phyloP scores from a whole-genome alignment of 2,888 invertebrate genomes.

The Drosophila merina region DNA sequence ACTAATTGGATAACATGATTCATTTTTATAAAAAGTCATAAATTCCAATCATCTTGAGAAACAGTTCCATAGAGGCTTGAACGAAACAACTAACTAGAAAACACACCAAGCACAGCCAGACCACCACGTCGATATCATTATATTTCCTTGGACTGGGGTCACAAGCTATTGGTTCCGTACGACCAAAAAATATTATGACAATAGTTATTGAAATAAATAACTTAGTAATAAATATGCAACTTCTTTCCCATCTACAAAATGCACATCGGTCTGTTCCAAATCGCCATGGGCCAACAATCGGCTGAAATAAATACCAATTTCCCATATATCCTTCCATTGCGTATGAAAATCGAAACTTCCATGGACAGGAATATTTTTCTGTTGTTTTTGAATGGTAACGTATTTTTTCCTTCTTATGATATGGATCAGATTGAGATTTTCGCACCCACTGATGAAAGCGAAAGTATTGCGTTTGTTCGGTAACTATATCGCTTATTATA shows the following conservation, averaged over 20 bases:
- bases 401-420: slow-evolving; percentile 7
- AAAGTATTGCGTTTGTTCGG: slow-evolving; percentile 36
- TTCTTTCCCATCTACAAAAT: slow-evolving; percentile 40
- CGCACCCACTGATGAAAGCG: slow-evolving; percentile 30
- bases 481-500: slow-evolving; percentile 25
- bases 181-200: slow-evolving; percentile 42
- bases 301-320: slow-evolving; percentile 53
- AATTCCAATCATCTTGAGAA: neutral
- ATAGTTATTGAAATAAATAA: slow-evolving; percentile 26
- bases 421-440: neutral
- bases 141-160: slow-evolving; percentile 49
- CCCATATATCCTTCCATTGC: slow-evolving; percentile 42
- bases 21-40: slow-evolving; percentile 6
- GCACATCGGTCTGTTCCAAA: slow-evolving; percentile 17
- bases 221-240: slow-evolving; percentile 42
- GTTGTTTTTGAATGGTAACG: neutral
- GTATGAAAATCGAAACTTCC: slow-evolving; percentile 28
- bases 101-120: slow-evolving; percentile 27
- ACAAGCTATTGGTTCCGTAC: slow-evolving; percentile 34
- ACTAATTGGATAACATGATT: no score
- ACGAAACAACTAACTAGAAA: slow-evolving; percentile 10
- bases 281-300: slow-evolving; percentile 50
- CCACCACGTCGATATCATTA: slow-evolving; percentile 29
- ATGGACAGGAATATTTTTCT: slow-evolving; percentile 9
- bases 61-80: slow-evolving; percentile 18